Evolutionary conservation across 2,113 vertebrate species (phyloP).

Genomic region (Eptatretus burgeri): DNA sequence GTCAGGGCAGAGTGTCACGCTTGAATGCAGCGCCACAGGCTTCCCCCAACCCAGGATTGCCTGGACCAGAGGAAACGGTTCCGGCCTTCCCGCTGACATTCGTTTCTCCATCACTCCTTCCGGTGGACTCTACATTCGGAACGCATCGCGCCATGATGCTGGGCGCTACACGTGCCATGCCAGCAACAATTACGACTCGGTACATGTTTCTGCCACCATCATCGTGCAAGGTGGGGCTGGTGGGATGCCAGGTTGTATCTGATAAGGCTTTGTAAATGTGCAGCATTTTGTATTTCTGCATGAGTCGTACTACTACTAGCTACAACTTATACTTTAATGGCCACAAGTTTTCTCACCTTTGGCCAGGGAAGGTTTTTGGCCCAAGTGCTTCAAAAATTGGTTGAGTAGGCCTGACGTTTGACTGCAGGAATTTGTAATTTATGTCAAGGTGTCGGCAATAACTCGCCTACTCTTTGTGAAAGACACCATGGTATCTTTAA

Average conservation of each 20-base stretch:
- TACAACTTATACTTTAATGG: background rate
- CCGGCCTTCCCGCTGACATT: conserved; percentile 2
- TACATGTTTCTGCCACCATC: conserved; percentile 9
- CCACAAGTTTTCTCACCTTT: background rate
- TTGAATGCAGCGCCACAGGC: conserved; percentile 8
- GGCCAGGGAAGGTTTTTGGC: background rate
- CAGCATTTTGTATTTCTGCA: background rate
- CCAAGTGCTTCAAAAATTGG: background rate
- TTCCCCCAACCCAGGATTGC: conserved; percentile 7
- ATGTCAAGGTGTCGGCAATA: too few species aligned
- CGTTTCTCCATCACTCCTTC: conserved; percentile 9
- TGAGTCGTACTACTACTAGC: background rate
- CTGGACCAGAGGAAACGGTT: conserved; percentile 8
- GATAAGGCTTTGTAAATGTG: background rate
- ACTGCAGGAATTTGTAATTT: too few species aligned
- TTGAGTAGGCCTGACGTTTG: background rate
- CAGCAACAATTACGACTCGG: conserved; percentile 8
- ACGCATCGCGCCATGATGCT: conserved; percentile 7
- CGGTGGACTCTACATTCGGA: conserved; percentile 9
- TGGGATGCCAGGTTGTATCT: background rate
- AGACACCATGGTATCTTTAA: too few species aligned
- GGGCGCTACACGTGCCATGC: conserved; percentile 9
- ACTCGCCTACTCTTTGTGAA: too few species aligned
- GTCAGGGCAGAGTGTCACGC: conserved; percentile 9
- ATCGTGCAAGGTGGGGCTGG: conserved; percentile 8